Base-by-base conservation (phyloP, 1,140 invertebrate genomes). In the Aphis gossypii region DNA sequence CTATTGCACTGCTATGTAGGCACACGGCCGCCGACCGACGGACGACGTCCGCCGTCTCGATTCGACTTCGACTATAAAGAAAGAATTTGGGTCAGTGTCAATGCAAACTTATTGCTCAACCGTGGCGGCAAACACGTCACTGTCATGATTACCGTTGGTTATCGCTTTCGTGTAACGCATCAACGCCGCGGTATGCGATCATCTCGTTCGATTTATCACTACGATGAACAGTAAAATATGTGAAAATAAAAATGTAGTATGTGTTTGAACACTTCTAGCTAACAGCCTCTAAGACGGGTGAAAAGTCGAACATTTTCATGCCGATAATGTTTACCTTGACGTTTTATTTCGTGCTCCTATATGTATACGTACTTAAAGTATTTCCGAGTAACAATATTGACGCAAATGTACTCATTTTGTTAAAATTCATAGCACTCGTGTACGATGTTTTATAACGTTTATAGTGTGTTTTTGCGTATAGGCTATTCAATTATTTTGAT, bases 71-170 rank as follows among this genome's bases (percentile, higher is more conserved):
- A 76, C 60, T 76, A 76, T n/a, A 30, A 89, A 35, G 88, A 41
- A 82, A 35, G 46, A 48, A 92, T 82, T 92, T 92, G 44, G 91
- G 76, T 92, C 76, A 92, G 54, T 92, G 91, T 92, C 76, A 92
- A 92, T 92, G 91, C 83, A 92, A 83, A 82, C 48, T 25, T 9
- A 92, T 92, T 92, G 76, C 46, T 84, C 91, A 82, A 82, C n/a
- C 25, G 60, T 48, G 68, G 21, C 11, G 9, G n/a, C 18, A 87
- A 23, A 87, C 44, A 30, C 44, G 46, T 84, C 84, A 46, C 25
- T 86, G 84, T 86, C n/a, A 76, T 76, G 60, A 30, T 86, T 46
- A 46, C 84, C 84, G 11, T 41, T 44, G 11, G 84, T 86, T 86
- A 46, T 30, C 11, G 9, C 41, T 86, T 30, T 86, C 41, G 25